Evolutionary conservation across 2,797 vertebrate genomes (phyloP).

Genomic region (Parauchenoglanis ngamensis): DNA sequence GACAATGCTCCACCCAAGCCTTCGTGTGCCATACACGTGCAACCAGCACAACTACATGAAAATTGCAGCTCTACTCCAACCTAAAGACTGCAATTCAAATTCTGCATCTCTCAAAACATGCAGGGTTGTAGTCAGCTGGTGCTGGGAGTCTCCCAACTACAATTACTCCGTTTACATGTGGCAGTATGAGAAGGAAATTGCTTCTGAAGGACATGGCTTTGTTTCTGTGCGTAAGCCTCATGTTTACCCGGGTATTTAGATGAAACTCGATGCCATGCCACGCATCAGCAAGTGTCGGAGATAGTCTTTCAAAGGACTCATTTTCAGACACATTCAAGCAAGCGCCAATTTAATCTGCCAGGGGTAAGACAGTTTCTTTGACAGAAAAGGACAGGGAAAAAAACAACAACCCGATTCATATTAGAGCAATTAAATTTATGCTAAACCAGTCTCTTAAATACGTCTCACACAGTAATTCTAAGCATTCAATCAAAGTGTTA

Average conservation of each 20-base stretch:
- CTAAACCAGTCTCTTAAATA: background rate
- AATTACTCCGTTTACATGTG: slow-evolving; percentile 81
- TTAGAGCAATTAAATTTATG: background rate
- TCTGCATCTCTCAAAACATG: slow-evolving; percentile 29
- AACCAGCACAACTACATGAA: slow-evolving; percentile 4
- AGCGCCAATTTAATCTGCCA: slow-evolving; percentile 79
- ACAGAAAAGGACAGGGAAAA: background rate
- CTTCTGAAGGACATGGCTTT: slow-evolving; percentile 81
- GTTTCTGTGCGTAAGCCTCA: slow-evolving; percentile 81
- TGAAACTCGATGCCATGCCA: slow-evolving; percentile 83
- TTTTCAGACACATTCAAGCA: slow-evolving; percentile 76
- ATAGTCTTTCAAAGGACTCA: slow-evolving; percentile 74
- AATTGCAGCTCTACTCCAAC: slow-evolving; percentile 27
- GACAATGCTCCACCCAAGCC: background rate
- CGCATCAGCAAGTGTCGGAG: slow-evolving; percentile 83
- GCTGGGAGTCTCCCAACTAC: slow-evolving; percentile 73
- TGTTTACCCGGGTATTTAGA: slow-evolving; percentile 85
- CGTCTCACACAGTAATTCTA: background rate
- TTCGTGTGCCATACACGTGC: slow-evolving; percentile 1
- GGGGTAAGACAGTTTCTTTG: background rate
- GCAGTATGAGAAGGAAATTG: slow-evolving; percentile 77
- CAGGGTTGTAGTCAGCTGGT: slow-evolving; percentile 68
- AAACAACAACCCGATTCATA: background rate
- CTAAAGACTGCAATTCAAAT: slow-evolving; percentile 39
- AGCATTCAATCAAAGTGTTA: background rate